Evolutionary conservation across 2,113 vertebrate species (phyloP).

Genomic region (Ia io): DNA sequence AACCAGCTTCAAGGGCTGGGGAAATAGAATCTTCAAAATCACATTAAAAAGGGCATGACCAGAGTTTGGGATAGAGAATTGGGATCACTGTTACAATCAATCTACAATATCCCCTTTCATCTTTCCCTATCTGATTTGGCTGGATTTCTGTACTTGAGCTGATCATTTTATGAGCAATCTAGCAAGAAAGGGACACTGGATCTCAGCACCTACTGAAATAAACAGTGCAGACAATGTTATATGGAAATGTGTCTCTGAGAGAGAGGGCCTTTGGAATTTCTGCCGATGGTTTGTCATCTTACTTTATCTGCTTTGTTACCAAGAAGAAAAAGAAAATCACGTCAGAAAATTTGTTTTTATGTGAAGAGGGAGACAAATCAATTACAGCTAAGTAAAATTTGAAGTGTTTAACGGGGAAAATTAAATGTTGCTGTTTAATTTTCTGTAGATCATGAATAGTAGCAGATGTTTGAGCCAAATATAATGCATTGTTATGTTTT

Average conservation of each 20-base stretch:
- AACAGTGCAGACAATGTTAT: neutral
- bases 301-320: constrained; percentile 49
- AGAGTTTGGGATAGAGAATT: neutral
- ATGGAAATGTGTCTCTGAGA: neutral
- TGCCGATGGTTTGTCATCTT: constrained; percentile 32
- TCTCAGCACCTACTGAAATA: constrained; percentile 27
- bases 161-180: neutral
- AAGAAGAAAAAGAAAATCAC: constrained; percentile 49
- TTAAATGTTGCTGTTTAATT: constrained; percentile 44
- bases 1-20: neutral
- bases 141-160: constrained; percentile 6
- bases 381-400: constrained; percentile 54
- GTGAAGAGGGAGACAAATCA: constrained; percentile 43
- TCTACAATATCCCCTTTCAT: neutral
- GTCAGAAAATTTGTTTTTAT: constrained; percentile 43
- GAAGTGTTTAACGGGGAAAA: constrained; percentile 38
- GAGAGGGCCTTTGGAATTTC: constrained; percentile 25
- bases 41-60: neutral
- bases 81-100: neutral
- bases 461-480: constrained; percentile 37
- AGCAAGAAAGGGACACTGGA: constrained; percentile 33
- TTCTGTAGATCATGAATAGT: constrained; percentile 38
- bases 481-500: constrained; percentile 9
- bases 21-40: constrained; percentile 6
- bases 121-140: constrained; percentile 39